A percentile compares a stretch with the other conserved stretches of the same genome.
Evolutionary conservation across 2,113 vertebrate genomes (phyloP).

Genomic region (Festucalex cinctus): DNA sequence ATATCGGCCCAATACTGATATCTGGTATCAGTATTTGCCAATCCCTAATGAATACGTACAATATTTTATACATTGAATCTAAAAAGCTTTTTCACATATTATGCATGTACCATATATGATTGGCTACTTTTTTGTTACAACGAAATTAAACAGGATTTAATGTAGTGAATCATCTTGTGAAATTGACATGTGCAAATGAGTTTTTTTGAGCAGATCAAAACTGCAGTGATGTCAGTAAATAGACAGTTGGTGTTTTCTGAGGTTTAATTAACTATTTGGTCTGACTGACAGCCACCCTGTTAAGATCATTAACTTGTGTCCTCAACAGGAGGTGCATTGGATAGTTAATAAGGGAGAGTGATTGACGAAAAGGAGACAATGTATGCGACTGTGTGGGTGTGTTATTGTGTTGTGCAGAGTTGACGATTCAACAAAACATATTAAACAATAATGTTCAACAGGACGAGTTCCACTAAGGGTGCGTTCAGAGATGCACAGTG

Average conservation of each 20-base stretch:
- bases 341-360: conserved; percentile 33
- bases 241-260: conserved; percentile 27
- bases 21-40: no score
- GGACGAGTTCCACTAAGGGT: conserved; percentile 37
- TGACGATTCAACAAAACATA: neutral
- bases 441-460: conserved; percentile 12
- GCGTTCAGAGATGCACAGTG: no score
- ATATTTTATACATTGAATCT: no score
- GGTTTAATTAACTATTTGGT: conserved; percentile 18
- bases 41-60: no score
- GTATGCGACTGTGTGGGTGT: conserved; percentile 12
- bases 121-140: no score
- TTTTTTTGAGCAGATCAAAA: neutral
- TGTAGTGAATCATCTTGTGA: no score
- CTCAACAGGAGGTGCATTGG: conserved; percentile 13
- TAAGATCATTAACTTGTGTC: conserved; percentile 40
- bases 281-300: conserved; percentile 31
- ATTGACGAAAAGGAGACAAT: conserved; percentile 13
- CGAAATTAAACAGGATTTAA: no score
- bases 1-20: no score
- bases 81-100: no score
- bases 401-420: conserved; percentile 20
- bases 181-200: no score
- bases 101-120: no score
- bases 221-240: neutral